Percentiles rank a stretch among this genome's conserved stretches.
Evolutionary conservation across 2,888 invertebrate species (phyloP).

Genomic region (Leptinotarsa juncta): DNA sequence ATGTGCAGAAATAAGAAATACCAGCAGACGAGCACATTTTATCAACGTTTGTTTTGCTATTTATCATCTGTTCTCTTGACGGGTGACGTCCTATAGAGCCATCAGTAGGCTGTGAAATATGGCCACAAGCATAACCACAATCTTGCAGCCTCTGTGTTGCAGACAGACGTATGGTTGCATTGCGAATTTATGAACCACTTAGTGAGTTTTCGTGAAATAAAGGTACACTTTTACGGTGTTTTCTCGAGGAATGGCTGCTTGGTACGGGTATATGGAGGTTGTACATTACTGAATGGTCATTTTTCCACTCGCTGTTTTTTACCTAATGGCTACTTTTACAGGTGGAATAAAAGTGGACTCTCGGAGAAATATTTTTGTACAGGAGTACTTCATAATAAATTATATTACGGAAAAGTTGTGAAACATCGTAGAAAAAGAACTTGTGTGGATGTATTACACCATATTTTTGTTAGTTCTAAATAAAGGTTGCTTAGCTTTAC

Average conservation of each 20-base stretch:
- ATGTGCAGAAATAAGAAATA: conserved; percentile 43
- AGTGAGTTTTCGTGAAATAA: conserved; percentile 23
- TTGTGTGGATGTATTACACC: too few species aligned
- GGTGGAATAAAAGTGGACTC: neutral
- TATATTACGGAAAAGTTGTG: too few species aligned
- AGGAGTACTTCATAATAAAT: too few species aligned
- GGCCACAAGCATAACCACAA: conserved; percentile 8
- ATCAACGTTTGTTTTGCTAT: conserved; percentile 50
- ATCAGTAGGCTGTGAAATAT: conserved; percentile 31
- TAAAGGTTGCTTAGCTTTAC: too few species aligned
- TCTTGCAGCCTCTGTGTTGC: conserved; percentile 15
- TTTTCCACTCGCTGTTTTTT: conserved; percentile 2
- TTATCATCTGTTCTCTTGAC: conserved; percentile 47
- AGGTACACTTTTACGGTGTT: conserved; percentile 8
- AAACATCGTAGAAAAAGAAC: too few species aligned
- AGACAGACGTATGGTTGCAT: conserved; percentile 21
- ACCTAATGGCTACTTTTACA: neutral
- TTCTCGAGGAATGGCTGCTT: conserved; percentile 5
- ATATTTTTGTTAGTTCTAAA: too few species aligned
- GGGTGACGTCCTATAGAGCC: conserved; percentile 37
- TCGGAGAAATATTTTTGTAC: too few species aligned
- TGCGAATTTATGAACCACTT: conserved; percentile 23
- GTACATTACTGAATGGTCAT: conserved; percentile 1
- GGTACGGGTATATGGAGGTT: neutral
- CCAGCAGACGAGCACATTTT: conserved; percentile 41